phyloP scores from a whole-genome alignment of 2,113 vertebrate genomes.

The Aldabrachelys gigantea region DNA sequence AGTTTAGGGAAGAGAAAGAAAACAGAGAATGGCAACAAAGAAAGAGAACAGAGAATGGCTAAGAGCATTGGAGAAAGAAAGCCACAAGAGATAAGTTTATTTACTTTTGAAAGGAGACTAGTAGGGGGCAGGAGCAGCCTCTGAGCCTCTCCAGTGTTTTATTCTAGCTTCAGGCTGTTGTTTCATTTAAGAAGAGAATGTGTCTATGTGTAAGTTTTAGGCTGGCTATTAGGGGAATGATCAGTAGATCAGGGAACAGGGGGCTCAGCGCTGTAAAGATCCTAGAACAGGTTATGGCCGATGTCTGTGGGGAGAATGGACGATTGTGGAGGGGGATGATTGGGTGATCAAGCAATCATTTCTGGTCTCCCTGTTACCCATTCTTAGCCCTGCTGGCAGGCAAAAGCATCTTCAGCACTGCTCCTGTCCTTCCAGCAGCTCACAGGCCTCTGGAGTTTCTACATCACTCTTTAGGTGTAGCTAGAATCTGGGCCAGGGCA shows the following conservation, averaged over 20 bases:
- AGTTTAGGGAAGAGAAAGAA: not conserved
- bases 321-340: not conserved
- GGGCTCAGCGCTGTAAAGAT: not conserved
- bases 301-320: not conserved
- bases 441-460: not conserved
- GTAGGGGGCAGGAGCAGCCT: not conserved
- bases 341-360: not conserved
- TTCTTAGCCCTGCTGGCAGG: not conserved
- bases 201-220: not conserved
- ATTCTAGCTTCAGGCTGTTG: not conserved
- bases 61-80: not conserved
- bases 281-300: not conserved
- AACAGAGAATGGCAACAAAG: not conserved
- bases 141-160: not conserved
- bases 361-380: not conserved
- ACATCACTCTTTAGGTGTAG: not conserved
- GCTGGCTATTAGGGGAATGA: not conserved
- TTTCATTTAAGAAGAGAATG: not conserved
- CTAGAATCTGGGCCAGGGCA: not conserved
- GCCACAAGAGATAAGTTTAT: not conserved
- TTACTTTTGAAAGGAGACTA: not conserved
- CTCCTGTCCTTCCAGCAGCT: not conserved
- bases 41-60: not conserved
- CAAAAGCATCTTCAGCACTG: too few relatives aligned
- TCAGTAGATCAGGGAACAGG: not conserved